A percentile compares a stretch with the other conserved stretches of the same genome.
Conservation (phyloP, 2,888 invertebrate genomes). For the Caenorhabditis panamensis region DNA sequence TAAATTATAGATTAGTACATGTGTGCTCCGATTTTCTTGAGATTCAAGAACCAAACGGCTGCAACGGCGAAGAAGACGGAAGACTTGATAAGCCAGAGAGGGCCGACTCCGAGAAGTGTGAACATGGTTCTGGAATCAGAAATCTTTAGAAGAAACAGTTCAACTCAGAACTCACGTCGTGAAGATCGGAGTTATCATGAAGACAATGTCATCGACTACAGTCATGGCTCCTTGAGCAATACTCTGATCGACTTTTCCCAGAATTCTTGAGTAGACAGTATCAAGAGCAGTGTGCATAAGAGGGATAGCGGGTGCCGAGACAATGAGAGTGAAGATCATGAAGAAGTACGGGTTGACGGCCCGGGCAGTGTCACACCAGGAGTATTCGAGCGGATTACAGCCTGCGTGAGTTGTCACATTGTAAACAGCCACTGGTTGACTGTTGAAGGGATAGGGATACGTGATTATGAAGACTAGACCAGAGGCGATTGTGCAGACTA, state of each 20-base stretch:
- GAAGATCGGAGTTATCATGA: constrained; percentile 64
- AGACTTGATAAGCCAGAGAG: constrained; percentile 54
- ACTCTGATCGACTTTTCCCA: constrained; percentile 69
- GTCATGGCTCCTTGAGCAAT: constrained; percentile 68
- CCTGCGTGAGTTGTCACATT: constrained; percentile 63
- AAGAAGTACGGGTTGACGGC: constrained; percentile 55
- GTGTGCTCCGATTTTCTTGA: constrained; percentile 37
- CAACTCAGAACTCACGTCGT: constrained; percentile 44
- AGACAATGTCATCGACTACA: constrained; percentile 65
- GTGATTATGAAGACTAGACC: constrained; percentile 54
- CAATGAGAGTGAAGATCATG: constrained; percentile 23
- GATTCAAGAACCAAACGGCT: constrained; percentile 37
- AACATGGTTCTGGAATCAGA: constrained; percentile 55
- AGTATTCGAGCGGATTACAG: constrained; percentile 59
- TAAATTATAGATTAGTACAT: constrained; percentile 33
- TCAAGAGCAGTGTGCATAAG: constrained; percentile 61
- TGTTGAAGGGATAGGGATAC: constrained; percentile 52
- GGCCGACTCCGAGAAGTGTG: constrained; percentile 43
- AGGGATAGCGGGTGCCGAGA: constrained; percentile 55
- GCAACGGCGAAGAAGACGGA: constrained; percentile 49
- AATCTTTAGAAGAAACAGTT: background rate
- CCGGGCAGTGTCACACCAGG: constrained; percentile 57
- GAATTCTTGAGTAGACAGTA: constrained; percentile 65
- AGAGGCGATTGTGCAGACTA: constrained; percentile 37
- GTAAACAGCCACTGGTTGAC: constrained; percentile 40